Base-by-base conservation (phyloP, 2,888 invertebrate species). In the Notocelia uddmanniana region DNA sequence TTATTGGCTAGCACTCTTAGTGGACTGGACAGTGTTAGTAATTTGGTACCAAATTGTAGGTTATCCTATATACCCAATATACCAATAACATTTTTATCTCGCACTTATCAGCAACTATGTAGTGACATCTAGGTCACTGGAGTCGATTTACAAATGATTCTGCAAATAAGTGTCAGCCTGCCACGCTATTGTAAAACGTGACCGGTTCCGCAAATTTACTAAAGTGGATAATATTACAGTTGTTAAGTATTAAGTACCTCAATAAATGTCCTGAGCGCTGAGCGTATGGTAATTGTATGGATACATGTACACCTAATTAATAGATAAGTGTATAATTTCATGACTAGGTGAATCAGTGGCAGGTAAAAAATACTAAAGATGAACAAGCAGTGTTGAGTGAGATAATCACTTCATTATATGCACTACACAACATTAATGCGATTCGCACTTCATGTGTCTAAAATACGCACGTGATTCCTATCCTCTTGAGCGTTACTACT, bases 111-210 rank as follows among this genome's bases (percentile, higher is more conserved):
- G n/a, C 23, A 41, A 52, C 15, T 18, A 26, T 31, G n/a, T 19
- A 45, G 31, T 62, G 34, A 55, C 48, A 57, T 59, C 13, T 66
- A 41, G 64, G 64, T 52, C 55, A 50, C 48, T 23, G 18, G 52
- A 69, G 48, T 70, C 18, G 34, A 58, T 58, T 63, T 45, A 58
- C 52, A 19, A 58, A 41, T 58, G 9, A 59, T 59, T 70, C 52
- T 21, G 19, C 50, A 59, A 37, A 63, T 52, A 50, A 19, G n/a
- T 59, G 6, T 59, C 23, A 5, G 21, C 60, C 31, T 18, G 31
- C 41, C 68, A 71, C 71, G 66, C 59, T 67, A 31, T 54, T 34
- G 18, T 54, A 45, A 66, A 68, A 73, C 68, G 62, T 73, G 72
- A 68, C 63, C 57, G 6, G 19, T 70, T 66, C 70, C 52, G 59